These are phyloP conservation scores for Gambusia holbrooki DNA, from an alignment of 2,113 vertebrate genomes.

Conservation along the genomic window DNA sequence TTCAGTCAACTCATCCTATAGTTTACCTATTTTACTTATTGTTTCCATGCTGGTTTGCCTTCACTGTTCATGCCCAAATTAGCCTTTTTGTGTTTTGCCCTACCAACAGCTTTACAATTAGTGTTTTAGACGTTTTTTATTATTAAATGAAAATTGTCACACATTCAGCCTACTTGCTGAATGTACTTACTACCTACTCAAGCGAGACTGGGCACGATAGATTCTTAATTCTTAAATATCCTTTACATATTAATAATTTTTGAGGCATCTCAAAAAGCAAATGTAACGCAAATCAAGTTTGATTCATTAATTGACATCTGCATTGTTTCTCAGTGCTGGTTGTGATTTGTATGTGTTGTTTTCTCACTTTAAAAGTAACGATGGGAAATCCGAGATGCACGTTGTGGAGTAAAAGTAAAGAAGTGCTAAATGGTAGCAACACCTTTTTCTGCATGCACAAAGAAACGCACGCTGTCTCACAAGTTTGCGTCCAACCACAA, in stretches of 20 bases:
- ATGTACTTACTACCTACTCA: neutral
- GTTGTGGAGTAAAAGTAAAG: constrained; percentile 5
- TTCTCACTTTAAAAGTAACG: constrained; percentile 21
- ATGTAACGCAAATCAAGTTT: neutral
- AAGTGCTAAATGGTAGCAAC: constrained; percentile 34
- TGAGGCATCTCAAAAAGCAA: neutral
- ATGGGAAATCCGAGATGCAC: neutral
- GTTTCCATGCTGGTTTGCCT: no score
- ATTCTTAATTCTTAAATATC: neutral
- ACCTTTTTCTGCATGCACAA: constrained; percentile 54
- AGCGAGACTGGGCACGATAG: neutral
- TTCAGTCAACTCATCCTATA: no score
- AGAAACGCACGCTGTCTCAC: constrained; percentile 32
- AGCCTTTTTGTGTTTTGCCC: neutral
- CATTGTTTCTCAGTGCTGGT: neutral
- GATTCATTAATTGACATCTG: neutral
- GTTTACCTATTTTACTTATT: no score
- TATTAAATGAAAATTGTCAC: no score
- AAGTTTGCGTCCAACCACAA: constrained; percentile 28
- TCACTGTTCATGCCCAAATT: no score
- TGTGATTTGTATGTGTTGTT: constrained; percentile 22
- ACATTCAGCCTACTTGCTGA: neutral
- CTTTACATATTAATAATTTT: neutral
- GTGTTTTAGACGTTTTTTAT: neutral
- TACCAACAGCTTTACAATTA: neutral